phyloP scores from a whole-genome alignment of 2,888 invertebrate genomes.

The Drosophila formosana region DNA sequence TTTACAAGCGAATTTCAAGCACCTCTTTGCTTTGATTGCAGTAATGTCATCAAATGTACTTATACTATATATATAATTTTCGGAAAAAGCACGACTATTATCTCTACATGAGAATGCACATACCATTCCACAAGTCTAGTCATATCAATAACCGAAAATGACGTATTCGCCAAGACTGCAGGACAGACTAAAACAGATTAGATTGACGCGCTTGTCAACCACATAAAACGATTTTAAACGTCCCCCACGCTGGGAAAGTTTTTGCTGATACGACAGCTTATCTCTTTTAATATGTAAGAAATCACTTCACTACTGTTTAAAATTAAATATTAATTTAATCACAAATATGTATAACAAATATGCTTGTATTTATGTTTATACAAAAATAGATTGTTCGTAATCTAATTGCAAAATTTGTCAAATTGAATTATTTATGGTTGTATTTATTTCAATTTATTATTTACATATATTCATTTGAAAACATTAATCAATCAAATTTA shows the following conservation, averaged over 20 bases:
- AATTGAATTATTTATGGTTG: no score
- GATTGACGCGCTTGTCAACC: constrained; percentile 2
- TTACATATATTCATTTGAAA: no score
- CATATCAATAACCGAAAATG: not conserved
- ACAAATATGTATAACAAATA: no score
- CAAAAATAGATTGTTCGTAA: no score
- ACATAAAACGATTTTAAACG: not conserved
- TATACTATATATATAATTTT: not conserved
- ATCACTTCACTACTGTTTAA: not conserved
- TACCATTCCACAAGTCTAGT: not conserved
- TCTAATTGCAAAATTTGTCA: no score
- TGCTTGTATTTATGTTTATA: no score
- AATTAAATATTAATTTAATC: not conserved
- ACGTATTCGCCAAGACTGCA: constrained; percentile 8
- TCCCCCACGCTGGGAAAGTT: constrained; percentile 2
- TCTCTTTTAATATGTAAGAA: not conserved
- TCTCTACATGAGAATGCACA: constrained; percentile 7
- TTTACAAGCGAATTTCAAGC: constrained; percentile 2
- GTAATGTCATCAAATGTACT: not conserved
- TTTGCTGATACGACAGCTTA: constrained; percentile 3
- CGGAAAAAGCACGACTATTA: not conserved
- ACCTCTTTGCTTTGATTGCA: constrained; percentile 4
- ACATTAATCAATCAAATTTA: no score
- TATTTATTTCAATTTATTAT: no score
- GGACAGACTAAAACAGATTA: not conserved